Evolutionary conservation across 2,113 vertebrate species (phyloP).

Genomic region (Gopherus flavomarginatus): DNA sequence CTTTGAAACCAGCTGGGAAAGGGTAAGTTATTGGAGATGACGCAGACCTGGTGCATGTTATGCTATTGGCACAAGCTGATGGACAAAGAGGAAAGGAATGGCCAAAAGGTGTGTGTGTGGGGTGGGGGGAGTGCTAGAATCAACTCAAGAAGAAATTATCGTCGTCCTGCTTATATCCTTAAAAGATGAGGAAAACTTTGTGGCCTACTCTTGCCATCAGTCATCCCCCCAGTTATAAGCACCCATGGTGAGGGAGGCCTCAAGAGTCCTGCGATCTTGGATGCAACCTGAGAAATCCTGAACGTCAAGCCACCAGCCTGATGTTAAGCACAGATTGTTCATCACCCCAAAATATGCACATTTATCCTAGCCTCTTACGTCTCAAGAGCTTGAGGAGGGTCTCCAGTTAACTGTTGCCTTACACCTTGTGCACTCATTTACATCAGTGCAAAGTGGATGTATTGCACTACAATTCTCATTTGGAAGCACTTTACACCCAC

Average conservation of each 20-base stretch:
- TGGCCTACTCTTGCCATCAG: background rate
- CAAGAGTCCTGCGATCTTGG: background rate
- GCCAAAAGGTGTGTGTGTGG: background rate
- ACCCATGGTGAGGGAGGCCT: background rate
- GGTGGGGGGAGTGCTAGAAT: background rate
- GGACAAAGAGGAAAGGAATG: background rate
- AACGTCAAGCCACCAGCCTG: background rate
- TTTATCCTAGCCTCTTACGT: background rate
- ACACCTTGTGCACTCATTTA: background rate
- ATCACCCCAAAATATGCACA: background rate
- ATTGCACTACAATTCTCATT: background rate
- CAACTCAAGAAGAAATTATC: background rate
- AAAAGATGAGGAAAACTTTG: background rate
- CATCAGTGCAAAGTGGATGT: accelerated
- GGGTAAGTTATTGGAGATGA: background rate
- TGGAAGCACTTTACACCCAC: background rate
- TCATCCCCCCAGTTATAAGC: background rate
- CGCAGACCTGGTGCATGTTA: background rate
- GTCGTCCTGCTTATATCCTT: background rate
- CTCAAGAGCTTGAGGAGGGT: background rate
- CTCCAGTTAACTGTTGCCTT: background rate
- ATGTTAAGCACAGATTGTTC: background rate
- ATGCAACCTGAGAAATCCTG: background rate
- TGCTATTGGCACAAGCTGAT: background rate
- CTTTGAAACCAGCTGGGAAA: background rate